Conservation (phyloP, 2,113 vertebrate genomes). For the Gymnobelideus leadbeateri region DNA sequence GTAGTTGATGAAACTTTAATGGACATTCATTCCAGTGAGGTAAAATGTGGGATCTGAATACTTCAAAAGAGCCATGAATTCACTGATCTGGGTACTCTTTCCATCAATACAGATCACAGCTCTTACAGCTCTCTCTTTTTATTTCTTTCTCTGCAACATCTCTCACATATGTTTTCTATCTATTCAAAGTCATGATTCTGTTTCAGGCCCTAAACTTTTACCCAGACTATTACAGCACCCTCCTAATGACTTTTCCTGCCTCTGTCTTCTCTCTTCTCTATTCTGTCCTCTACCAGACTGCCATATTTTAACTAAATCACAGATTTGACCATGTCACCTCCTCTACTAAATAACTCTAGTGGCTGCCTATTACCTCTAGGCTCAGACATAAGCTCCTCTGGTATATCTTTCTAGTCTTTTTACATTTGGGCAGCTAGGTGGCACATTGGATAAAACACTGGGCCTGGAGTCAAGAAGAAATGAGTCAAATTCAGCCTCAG, state of each 20-base stretch:
- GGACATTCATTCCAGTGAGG: not conserved
- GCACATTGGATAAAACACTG: not conserved
- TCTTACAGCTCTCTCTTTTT: not conserved
- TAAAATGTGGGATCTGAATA: not conserved
- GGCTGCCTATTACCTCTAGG: not conserved
- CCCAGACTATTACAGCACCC: not conserved
- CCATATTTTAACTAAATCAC: not conserved
- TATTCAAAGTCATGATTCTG: not conserved
- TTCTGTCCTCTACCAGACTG: not conserved
- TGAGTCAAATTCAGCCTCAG: not conserved
- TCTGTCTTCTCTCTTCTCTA: not conserved
- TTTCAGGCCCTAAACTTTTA: not conserved
- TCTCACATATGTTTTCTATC: not conserved
- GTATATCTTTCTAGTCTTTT: not conserved
- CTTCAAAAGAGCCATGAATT: not conserved
- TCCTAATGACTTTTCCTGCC: not conserved
- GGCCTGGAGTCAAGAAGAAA: not conserved
- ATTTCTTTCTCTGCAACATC: not conserved
- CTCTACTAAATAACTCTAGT: not conserved
- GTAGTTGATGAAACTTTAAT: not conserved
- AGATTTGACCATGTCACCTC: not conserved
- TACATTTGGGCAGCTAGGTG: not conserved
- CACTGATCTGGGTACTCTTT: not conserved
- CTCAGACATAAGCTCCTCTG: not conserved
- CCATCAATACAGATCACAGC: not conserved